Conservation (phyloP, 2,797 vertebrate species). For the Rhadinocentrus ornatus region DNA sequence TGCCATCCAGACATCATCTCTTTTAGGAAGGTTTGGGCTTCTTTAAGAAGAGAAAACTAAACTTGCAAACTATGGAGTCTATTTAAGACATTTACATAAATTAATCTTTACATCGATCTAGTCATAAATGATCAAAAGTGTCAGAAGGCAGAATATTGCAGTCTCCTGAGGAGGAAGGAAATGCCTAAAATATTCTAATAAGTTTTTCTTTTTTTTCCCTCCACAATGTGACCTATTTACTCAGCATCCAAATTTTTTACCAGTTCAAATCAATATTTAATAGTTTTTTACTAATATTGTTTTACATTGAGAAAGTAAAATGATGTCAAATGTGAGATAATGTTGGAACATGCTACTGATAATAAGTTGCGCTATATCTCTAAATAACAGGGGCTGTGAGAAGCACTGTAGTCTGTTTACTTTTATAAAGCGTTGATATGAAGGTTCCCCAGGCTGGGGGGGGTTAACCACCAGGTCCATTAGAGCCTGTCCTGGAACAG, state of each 20-base stretch:
- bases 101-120: not conserved
- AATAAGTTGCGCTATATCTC: not conserved
- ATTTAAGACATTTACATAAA: not conserved
- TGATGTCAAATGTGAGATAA: not conserved
- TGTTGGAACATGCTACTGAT: not conserved
- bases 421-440: slow-evolving; percentile 85
- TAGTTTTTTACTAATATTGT: not conserved
- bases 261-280: not conserved
- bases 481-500: slow-evolving; percentile 88
- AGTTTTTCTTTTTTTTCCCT: not conserved
- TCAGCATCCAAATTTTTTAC: not conserved
- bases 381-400: not conserved
- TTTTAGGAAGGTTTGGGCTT: not conserved
- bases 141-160: not conserved
- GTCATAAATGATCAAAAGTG: not conserved
- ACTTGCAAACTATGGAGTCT: not conserved
- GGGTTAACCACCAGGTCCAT: slow-evolving; percentile 87
- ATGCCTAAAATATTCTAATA: not conserved
- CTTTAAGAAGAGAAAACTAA: no score
- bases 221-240: not conserved
- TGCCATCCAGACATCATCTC: not conserved
- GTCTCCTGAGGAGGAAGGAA: not conserved
- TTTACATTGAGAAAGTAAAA: not conserved
- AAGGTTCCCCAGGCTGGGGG: slow-evolving; percentile 88
- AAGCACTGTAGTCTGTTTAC: slow-evolving; percentile 54